Conservation (phyloP, 2,113 vertebrate genomes). For the Eurypyga helias region DNA sequence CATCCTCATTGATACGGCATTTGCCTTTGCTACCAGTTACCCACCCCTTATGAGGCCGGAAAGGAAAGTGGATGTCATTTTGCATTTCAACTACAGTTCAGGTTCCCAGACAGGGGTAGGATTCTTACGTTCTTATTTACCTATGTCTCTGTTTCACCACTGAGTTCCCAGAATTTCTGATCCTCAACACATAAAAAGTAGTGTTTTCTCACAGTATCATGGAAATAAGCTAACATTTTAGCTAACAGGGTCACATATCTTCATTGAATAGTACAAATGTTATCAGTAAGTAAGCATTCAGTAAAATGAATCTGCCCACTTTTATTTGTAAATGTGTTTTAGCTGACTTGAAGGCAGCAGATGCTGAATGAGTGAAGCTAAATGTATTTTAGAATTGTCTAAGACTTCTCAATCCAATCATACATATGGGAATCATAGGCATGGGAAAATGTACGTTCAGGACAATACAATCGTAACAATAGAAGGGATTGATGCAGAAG, state of each 20-base stretch:
- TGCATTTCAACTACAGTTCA: constrained; percentile 82
- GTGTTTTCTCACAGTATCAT: neutral
- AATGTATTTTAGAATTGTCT: neutral
- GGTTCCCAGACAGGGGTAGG: constrained; percentile 78
- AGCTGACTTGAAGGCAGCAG: neutral
- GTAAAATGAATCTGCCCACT: neutral
- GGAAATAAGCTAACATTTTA: neutral
- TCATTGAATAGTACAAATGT: neutral
- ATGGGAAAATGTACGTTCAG: neutral
- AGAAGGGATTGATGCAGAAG: neutral
- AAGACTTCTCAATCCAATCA: neutral
- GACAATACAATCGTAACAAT: neutral
- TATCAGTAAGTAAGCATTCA: neutral
- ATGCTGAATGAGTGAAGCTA: neutral
- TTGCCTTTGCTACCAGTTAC: constrained; percentile 80
- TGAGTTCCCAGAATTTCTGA: neutral
- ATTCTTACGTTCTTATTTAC: neutral
- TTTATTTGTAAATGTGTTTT: neutral
- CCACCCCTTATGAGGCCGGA: constrained; percentile 76
- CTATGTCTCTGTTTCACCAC: neutral
- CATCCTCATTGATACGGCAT: constrained; percentile 79
- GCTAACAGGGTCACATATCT: neutral
- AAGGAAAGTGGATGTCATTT: constrained; percentile 78
- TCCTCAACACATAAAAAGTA: neutral
- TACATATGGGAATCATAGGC: neutral